Base-by-base conservation (phyloP, 2,113 vertebrate species). In the Corydoras sp. region DNA sequence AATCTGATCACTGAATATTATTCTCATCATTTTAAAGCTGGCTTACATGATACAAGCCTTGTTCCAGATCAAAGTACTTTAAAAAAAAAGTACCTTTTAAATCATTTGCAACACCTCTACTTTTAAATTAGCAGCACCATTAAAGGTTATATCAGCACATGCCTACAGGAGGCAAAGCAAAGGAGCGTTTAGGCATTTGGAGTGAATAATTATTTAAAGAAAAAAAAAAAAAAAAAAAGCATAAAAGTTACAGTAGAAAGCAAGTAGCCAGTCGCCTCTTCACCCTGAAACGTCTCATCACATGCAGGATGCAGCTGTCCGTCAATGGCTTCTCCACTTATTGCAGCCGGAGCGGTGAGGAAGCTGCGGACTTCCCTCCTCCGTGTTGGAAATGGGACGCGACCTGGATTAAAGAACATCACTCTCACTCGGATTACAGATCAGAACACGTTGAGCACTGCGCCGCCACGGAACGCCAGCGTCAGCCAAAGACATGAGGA, bases 261-360 rank as follows among this genome's bases (percentile, higher is more conserved):
- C 29, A 2, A 65, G 69, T 3, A 69, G 62, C 68, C 58, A 24
- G 43, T 70, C 18, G 58, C 15, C 31, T 53, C 62, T 69, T 55
- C 14, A 15, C 14, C 32, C 6, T 77, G 15, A 59, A 56, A 72
- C 64, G 54, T 56, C 13, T n/a, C 54, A 83, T 63, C 60, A 35
- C 64, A 77, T 72, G 75, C 72, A 72, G 63, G 66, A 62, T 49
- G 51, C 58, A 65, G 53, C 29, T 55, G n/a, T 43, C 48, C 67
- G 18, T 77, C 72, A 54, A 69, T 70, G 71, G 76, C 65, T 70
- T 77, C 67, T 77, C 62, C 67, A 62, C 53, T 77, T 80, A 80
- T 77, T 80, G 79, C 79, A 80, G 65, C 71, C 58, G 48, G 66
- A 63, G 68, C 10, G 18, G 35, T 35, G 18, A 15, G 29, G 18